Conservation (phyloP, 2,888 invertebrate genomes). For the Acholoe squamosa region DNA sequence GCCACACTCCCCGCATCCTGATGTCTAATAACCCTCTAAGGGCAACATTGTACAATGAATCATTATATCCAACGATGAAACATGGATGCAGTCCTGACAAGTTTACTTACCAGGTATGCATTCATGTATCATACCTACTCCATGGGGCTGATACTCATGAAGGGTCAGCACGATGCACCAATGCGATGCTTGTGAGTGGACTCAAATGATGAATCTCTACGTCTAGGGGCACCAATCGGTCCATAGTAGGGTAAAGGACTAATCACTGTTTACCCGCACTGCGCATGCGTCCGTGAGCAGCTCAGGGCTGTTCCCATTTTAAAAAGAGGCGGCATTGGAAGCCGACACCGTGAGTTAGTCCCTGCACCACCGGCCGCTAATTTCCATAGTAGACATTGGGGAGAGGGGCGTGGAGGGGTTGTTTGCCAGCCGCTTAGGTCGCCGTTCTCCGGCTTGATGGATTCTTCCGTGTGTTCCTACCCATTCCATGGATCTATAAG, state of each 20-base stretch:
- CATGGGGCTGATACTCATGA: too few species aligned
- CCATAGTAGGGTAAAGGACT: too few species aligned
- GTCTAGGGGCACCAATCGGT: too few species aligned
- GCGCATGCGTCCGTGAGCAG: not conserved
- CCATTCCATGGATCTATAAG: not conserved
- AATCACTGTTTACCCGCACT: slow-evolving; percentile 42
- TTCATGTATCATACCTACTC: too few species aligned
- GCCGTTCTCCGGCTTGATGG: not conserved
- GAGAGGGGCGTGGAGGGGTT: not conserved
- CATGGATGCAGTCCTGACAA: too few species aligned
- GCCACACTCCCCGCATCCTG: slow-evolving; percentile 1
- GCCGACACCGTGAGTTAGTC: not conserved
- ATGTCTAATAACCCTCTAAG: too few species aligned
- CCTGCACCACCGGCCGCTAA: not conserved
- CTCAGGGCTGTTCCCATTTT: slow-evolving; percentile 15
- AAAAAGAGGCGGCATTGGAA: not conserved
- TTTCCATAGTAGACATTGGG: not conserved
- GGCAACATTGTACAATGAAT: too few species aligned
- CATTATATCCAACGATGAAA: too few species aligned
- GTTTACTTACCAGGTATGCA: too few species aligned
- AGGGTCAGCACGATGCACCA: too few species aligned
- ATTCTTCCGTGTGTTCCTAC: not conserved
- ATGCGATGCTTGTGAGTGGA: too few species aligned
- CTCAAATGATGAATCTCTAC: too few species aligned
- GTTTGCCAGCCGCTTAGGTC: not conserved